Conservation (phyloP, 2,113 vertebrate species). For the Xerus inauris region DNA sequence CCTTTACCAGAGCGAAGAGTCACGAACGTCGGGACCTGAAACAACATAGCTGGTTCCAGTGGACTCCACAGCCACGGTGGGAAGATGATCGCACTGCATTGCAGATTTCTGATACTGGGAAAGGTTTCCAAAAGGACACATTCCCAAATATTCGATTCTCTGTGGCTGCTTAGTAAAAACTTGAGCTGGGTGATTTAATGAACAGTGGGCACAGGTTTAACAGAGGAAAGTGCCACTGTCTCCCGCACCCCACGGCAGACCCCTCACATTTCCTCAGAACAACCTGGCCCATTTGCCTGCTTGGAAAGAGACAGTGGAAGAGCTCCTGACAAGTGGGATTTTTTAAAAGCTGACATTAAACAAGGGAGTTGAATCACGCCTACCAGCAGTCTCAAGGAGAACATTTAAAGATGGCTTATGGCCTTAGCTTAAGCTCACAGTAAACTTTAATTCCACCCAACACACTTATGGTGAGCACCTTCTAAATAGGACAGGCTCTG, state of each 20-base stretch:
- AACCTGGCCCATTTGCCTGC: neutral
- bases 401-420: neutral
- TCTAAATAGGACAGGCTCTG: neutral
- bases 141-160: neutral
- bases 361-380: too few relatives aligned
- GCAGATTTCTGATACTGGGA: neutral
- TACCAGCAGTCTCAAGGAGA: neutral
- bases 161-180: neutral
- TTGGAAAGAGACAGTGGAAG: neutral
- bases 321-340: neutral
- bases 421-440: neutral
- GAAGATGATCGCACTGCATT: neutral
- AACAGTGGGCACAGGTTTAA: too few relatives aligned
- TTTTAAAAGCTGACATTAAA: neutral
- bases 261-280: neutral
- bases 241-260: neutral
- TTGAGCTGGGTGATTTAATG: neutral
- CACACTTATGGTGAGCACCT: too few relatives aligned
- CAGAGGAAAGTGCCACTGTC: neutral
- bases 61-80: neutral
- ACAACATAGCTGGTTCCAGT: neutral
- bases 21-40: too few relatives aligned
- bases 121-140: too few relatives aligned
- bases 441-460: neutral
- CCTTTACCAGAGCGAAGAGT: neutral